Evolutionary conservation across 2,888 invertebrate species (phyloP), one percentile per base, ranked within the genome.

Genomic region (Allophyes oxyacanthae): DNA sequence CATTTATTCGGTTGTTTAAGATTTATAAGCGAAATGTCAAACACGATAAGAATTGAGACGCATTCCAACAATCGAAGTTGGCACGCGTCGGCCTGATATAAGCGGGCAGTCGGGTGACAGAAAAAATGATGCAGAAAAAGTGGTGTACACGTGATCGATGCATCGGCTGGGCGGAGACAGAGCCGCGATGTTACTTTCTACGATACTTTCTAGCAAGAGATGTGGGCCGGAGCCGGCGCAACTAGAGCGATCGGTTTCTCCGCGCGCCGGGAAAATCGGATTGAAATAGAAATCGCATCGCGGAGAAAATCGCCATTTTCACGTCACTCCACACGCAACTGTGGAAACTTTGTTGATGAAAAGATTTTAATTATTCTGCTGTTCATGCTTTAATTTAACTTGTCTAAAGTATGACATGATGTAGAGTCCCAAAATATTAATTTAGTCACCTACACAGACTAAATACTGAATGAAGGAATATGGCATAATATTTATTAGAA

Each of bases 221-320:
- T 93, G 91, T 93, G 91, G 92, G 92, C 88, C 92, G 89, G 78
- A 79, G 87, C 79, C 84, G 81, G 84, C 87, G 88, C 91, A 92
- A 94, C 90, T 92, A 82, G 94, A 92, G 91, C 93, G 90, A 91
- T 92, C 90, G 91, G 91, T 94, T 92, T 94, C 93, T 90, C 92
- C 83, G 84, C 86, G 87, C 88, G 90, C 84, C 88, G 91, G 91
- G 92, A 92, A 92, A 94, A 93, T 92, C 88, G 87, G 91, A 92
- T 92, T 92, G 94, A 94, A 94, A 94, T 93, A 93, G 94, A 93
- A 93, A 94, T 92, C 91, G 90, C 73, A 83, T 78, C 87, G 79
- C 83, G 84, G 91, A 86, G 93, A 86, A 93, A 93, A 93, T 89
- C 83, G 78, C 72, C 82, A 89, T 91, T 92, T 92, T 91, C 92